Base-by-base conservation (phyloP, 2,888 invertebrate species). In the Diadegma fenestrale region DNA sequence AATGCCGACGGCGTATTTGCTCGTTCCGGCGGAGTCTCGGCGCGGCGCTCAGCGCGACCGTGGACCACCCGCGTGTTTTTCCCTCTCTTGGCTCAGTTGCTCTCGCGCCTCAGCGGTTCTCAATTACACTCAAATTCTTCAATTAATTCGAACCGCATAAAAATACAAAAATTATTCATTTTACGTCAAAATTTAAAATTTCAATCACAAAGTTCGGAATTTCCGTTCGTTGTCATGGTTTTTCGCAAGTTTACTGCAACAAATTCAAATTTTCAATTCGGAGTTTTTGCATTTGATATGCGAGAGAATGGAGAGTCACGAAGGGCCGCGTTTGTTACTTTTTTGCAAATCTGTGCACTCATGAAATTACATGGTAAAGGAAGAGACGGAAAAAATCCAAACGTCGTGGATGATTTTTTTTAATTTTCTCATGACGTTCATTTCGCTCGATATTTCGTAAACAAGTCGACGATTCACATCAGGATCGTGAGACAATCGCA, bases 1-100 rank as follows among this genome's bases (percentile, higher is more conserved):
- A 92, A 92, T 92, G 92, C 92, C 92, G 91, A 93, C 92, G 92
- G 92, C 92, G 91, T 93, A 93, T 93, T 93, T 93, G 93, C 92
- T 91, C 92, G 92, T 93, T 93, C 91, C 91, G 91, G 85, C 77
- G 77, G 82, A 72, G 79, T 90, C 91, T 90, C 91, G 91, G 90
- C 91, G 90, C 58, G 77, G 51, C 58, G 80, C 41, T 61, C 82
- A 77, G 89, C 89, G 90, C 92, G 89, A 88, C 91, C 90, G 90
- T 88, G 88, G 93, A 93, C 93, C 94, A 93, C 93, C 93, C 92
- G 92, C 89, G 92, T 89, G 87, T 91, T 48, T n/a, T n/a, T 26
- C 30, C 73, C 87, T 89, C 79, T 64, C 22, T 51, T 54, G 69
- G 84, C 87, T 85, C 88, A 88, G 88, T 51, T 51, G 51, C 51